Evolutionary conservation across 2,797 vertebrate genomes (phyloP).

Genomic region (Mormyrus proboscirostris): DNA sequence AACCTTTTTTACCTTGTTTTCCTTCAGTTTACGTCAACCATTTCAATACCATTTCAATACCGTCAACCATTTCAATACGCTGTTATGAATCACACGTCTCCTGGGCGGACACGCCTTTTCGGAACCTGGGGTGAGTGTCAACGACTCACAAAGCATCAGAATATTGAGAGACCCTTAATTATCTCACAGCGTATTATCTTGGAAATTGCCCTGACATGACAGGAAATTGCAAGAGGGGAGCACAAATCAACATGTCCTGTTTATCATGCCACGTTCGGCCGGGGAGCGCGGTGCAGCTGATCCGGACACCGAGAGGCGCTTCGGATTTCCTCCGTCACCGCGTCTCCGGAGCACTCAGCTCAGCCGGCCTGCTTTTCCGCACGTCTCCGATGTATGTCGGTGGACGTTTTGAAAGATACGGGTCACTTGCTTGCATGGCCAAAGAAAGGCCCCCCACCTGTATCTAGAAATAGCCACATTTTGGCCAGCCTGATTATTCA

Average conservation of each 20-base stretch:
- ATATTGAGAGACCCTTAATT: constrained; percentile 11
- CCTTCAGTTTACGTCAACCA: neutral
- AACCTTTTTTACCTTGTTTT: neutral
- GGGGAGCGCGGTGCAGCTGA: neutral
- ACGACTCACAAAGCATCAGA: neutral
- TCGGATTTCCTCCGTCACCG: neutral
- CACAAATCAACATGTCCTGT: constrained; percentile 1
- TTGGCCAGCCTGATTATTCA: neutral
- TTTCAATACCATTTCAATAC: too few relatives aligned
- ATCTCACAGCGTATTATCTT: constrained; percentile 5
- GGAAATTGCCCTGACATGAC: constrained; percentile 12
- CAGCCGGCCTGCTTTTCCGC: neutral
- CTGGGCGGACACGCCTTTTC: neutral
- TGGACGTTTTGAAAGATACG: neutral
- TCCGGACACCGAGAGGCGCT: neutral
- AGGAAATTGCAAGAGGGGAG: neutral
- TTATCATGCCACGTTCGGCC: neutral
- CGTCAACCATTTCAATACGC: neutral
- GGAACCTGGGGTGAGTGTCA: neutral
- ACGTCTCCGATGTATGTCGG: neutral
- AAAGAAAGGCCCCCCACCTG: neutral
- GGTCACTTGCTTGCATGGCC: neutral
- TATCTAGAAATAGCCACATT: neutral
- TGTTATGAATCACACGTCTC: neutral
- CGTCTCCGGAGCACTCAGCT: neutral